Evolutionary conservation across 2,797 vertebrate genomes (phyloP), one percentile per base, ranked within the genome.

Genomic region (Falco berigora): DNA sequence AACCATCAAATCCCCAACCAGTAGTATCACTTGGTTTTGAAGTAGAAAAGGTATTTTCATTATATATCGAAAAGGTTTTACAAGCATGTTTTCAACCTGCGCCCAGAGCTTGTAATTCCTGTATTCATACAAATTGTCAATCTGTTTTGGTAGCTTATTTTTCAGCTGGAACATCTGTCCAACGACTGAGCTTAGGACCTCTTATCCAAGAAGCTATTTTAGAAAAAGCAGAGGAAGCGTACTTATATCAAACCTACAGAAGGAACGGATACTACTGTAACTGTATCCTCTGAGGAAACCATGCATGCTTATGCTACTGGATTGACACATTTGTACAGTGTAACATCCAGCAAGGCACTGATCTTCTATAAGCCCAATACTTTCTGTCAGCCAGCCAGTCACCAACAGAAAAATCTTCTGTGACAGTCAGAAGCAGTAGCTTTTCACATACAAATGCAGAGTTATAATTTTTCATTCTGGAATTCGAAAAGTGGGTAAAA

Each of bases 171-270:
- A 20, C 80, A 80, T 49, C 85, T 86, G 81, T 77, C 85, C 75
- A 73, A 64, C 86, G 88, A 95, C 72, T 47, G 58, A 90, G 79
- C 42, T 96, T 93, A 93, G 42, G 86, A 95, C 42, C 69, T 88
- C 82, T 93, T 84, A 86, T 16, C 79, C 72, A 76, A 80, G 75
- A 62, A 68, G 81, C 44, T 94, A 83, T 75, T 96, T 90, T 74
- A 86, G 58, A 96, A 91, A 90, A 93, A 91, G 73, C 46, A 75
- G 42, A 62, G 50, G 44, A 90, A 90, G 49, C 36, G 49, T n/a
- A 83, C 56, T 69, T 86, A 83, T 82, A 92, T 67, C 53, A 86
- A 85, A 77, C n/a, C 56, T 74, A n/a, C 75, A 77, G n/a, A 73
- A 82, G 61, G 40, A 59, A 77, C 87, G 61, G 36, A 52, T 3